Conservation (phyloP, 2,797 vertebrate genomes). For the Benthosema pterotum region DNA sequence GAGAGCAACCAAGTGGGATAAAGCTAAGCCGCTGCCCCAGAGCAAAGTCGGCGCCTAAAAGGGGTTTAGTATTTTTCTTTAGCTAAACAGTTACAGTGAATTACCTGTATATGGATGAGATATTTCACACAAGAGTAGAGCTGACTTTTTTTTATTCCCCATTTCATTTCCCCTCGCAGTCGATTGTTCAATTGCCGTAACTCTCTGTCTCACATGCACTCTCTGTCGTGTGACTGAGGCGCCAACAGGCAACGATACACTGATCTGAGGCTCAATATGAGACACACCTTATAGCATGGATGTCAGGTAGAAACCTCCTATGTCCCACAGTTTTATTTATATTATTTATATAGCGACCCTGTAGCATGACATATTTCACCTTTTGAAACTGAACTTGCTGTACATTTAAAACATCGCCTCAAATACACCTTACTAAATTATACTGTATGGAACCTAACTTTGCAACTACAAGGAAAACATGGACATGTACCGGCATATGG, state of each 20-base stretch:
- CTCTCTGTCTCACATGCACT: background rate
- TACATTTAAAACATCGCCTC: too few relatives aligned
- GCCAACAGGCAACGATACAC: too few relatives aligned
- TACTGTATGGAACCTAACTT: too few relatives aligned
- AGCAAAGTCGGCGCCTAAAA: conserved; percentile 56
- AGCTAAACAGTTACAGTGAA: conserved; percentile 38
- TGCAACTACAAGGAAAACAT: too few relatives aligned
- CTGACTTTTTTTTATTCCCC: conserved; percentile 48
- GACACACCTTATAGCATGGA: too few relatives aligned
- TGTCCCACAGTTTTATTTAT: background rate
- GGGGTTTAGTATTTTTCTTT: conserved; percentile 48
- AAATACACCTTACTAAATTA: too few relatives aligned
- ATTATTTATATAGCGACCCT: too few relatives aligned
- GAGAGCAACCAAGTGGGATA: conserved; percentile 71
- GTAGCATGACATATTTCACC: too few relatives aligned
- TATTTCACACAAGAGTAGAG: conserved; percentile 42
- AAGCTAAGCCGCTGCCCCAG: conserved; percentile 60
- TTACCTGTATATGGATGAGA: conserved; percentile 32
- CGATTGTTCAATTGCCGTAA: background rate
- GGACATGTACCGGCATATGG: too few relatives aligned
- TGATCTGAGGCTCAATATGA: too few relatives aligned
- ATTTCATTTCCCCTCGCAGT: conserved; percentile 23
- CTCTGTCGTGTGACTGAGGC: too few relatives aligned
- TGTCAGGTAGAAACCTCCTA: background rate
- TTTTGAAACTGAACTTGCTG: too few relatives aligned